Evolutionary conservation across 2,888 invertebrate genomes (phyloP).

Genomic region (Melanchra persicariae): DNA sequence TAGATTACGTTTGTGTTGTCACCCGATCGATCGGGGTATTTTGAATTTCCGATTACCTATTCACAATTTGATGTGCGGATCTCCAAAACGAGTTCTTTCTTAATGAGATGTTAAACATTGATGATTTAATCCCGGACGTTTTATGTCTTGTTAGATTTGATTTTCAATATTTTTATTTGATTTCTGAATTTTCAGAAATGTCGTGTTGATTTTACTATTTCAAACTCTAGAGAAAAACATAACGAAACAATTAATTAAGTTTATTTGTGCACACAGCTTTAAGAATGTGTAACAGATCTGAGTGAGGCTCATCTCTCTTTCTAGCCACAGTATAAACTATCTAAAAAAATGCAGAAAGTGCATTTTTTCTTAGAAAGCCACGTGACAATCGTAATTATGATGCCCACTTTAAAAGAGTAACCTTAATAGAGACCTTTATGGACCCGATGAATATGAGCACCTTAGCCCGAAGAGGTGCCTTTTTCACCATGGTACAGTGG

Average conservation of each 20-base stretch:
- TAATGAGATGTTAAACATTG: slow-evolving; percentile 16
- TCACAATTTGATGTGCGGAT: slow-evolving; percentile 17
- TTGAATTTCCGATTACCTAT: slow-evolving; percentile 31
- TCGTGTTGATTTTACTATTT: neutral
- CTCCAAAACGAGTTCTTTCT: slow-evolving; percentile 12
- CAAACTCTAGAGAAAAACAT: too few relatives aligned
- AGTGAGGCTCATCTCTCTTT: too few relatives aligned
- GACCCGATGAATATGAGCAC: neutral
- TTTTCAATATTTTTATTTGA: neutral
- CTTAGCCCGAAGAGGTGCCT: neutral
- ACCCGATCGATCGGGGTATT: slow-evolving; percentile 17
- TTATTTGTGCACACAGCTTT: too few relatives aligned
- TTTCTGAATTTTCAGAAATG: neutral
- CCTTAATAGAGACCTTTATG: neutral
- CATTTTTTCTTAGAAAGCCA: too few relatives aligned
- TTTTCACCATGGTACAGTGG: neutral
- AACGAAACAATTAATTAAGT: too few relatives aligned
- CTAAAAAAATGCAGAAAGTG: too few relatives aligned
- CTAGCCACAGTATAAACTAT: too few relatives aligned
- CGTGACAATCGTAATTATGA: neutral
- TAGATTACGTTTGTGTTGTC: slow-evolving; percentile 13
- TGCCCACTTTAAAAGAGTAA: neutral
- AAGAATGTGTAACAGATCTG: too few relatives aligned
- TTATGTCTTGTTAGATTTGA: neutral
- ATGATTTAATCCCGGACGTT: neutral